Percentiles rank a stretch among this genome's conserved stretches.
phyloP scores from a whole-genome alignment of 2,888 invertebrate species.

The Taenaris catops region DNA sequence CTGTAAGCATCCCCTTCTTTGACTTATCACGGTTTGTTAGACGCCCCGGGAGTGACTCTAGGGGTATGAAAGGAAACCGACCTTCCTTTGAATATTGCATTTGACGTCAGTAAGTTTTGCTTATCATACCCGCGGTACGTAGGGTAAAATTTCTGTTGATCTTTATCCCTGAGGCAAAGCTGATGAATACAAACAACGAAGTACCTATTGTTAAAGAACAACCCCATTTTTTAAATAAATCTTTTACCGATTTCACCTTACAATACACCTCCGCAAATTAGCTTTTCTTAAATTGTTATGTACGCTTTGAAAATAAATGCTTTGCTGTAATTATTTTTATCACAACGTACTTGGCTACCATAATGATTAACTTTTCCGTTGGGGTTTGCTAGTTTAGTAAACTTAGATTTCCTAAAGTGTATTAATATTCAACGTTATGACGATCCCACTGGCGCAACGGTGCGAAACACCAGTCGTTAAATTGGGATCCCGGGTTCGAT shows the following conservation, averaged over 20 bases:
- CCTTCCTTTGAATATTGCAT: constrained; percentile 60
- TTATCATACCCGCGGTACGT: constrained; percentile 38
- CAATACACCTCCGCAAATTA: too few species aligned
- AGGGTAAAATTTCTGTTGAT: constrained; percentile 30
- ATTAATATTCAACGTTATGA: too few species aligned
- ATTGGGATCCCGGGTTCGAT: too few species aligned
- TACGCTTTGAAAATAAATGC: too few species aligned
- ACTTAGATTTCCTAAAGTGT: too few species aligned
- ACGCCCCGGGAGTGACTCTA: constrained; percentile 43
- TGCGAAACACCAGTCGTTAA: too few species aligned
- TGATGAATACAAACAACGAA: constrained; percentile 12
- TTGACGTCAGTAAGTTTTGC: constrained; percentile 52
- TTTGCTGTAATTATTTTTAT: too few species aligned
- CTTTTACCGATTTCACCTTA: too few species aligned
- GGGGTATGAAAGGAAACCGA: constrained; percentile 49
- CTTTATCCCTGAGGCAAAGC: constrained; percentile 25
- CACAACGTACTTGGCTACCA: too few species aligned
- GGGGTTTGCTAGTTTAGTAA: too few species aligned
- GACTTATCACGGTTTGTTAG: constrained; percentile 70
- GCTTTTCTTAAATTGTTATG: not conserved
- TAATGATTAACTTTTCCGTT: too few species aligned
- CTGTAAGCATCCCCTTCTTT: constrained; percentile 52
- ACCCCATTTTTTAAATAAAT: constrained; percentile 12
- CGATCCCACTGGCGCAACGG: too few species aligned
- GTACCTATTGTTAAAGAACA: constrained; percentile 10